A percentile compares a stretch with the other conserved stretches of the same genome.
These are phyloP conservation scores for Dioctria rufipes DNA, from an alignment of 2,888 invertebrate genomes.

Conservation along the genomic window DNA sequence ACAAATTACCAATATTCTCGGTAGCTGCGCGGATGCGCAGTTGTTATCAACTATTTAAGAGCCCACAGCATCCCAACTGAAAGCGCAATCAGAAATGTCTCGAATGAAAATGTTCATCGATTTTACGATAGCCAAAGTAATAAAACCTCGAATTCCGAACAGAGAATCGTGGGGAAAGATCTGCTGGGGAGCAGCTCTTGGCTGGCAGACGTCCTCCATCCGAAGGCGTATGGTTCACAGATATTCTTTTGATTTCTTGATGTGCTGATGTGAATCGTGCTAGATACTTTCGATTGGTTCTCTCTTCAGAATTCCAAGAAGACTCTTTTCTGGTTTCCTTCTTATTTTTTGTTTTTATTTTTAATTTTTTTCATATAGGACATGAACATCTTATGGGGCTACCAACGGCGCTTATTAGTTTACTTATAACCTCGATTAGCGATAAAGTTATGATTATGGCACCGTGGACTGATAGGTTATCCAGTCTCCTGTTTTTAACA, in stretches of 20 bases:
- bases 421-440: conserved; percentile 49
- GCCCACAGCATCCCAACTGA: neutral
- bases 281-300: conserved; percentile 21
- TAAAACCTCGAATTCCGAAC: conserved; percentile 20
- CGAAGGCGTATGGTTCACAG: neutral
- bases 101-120: conserved; percentile 50
- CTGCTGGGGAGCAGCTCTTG: no score
- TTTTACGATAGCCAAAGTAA: conserved; percentile 35
- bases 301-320: conserved; percentile 38
- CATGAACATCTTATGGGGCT: neutral
- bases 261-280: neutral
- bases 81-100: neutral
- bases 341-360: neutral
- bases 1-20: neutral
- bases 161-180: neutral
- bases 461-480: conserved; percentile 13
- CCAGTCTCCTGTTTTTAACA: conserved; percentile 9
- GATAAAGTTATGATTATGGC: conserved; percentile 50
- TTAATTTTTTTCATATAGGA: neutral
- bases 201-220: neutral
- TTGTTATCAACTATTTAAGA: neutral
- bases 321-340: conserved; percentile 8
- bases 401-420: conserved; percentile 36
- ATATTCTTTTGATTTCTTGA: no score
- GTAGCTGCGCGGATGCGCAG: neutral